Evolutionary conservation across 2,113 vertebrate genomes (phyloP).

Genomic region (Fregetta grallaria): DNA sequence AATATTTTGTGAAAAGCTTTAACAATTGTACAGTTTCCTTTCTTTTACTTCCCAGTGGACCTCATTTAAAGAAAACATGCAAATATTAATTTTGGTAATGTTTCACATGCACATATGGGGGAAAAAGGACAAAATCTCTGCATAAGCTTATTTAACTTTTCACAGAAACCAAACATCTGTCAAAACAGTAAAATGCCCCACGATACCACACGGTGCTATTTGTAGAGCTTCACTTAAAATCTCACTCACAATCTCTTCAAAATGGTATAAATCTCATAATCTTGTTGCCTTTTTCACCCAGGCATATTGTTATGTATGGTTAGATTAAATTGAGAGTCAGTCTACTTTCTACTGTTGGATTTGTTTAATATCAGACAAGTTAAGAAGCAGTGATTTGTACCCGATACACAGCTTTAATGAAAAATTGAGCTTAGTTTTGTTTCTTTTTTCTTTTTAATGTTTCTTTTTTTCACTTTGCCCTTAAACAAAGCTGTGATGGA

Average conservation of each 20-base stretch:
- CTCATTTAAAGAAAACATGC: neutral
- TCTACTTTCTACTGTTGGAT: neutral
- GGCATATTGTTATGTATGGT: neutral
- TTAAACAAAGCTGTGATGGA: neutral
- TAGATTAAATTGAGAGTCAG: slow-evolving; percentile 47
- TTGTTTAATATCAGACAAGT: neutral
- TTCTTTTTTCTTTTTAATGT: neutral
- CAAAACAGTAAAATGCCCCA: slow-evolving; percentile 32
- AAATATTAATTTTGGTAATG: neutral
- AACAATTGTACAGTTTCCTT: slow-evolving; percentile 13
- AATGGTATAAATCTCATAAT: slow-evolving; percentile 1
- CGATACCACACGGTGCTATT: neutral
- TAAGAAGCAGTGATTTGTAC: neutral
- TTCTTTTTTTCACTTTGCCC: neutral
- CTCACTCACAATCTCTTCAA: neutral
- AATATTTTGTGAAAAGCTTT: slow-evolving; percentile 57
- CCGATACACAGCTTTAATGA: neutral
- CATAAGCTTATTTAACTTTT: slow-evolving; percentile 9
- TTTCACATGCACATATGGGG: neutral
- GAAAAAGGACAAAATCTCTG: neutral
- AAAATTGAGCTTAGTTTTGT: neutral
- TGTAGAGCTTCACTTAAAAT: slow-evolving; percentile 23
- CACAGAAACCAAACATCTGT: slow-evolving; percentile 44
- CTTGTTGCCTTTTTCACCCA: neutral
- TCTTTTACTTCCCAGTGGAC: neutral